Evolutionary conservation across 2,888 invertebrate genomes (phyloP).

Genomic region (Hartigia nigra): DNA sequence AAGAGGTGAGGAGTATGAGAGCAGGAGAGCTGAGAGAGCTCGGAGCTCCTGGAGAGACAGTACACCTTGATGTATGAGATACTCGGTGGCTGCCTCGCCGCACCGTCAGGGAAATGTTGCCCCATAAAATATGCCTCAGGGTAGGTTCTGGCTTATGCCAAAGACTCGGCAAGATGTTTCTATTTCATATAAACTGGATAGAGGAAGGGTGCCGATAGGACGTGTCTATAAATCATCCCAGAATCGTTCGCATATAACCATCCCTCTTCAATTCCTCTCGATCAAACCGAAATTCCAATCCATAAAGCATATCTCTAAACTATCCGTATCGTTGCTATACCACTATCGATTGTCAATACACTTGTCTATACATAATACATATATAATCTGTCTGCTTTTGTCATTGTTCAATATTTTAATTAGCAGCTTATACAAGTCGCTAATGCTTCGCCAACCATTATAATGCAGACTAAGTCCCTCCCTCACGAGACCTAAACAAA

Average conservation of each 20-base stretch:
- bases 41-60: slow-evolving; percentile 16
- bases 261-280: not conserved
- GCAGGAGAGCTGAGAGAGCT: slow-evolving; percentile 6
- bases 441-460: slow-evolving; percentile 24
- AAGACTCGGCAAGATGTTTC: slow-evolving; percentile 43
- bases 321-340: not conserved
- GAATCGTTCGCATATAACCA: not conserved
- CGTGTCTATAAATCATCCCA: not conserved
- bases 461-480: slow-evolving; percentile 15
- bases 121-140: slow-evolving; percentile 53
- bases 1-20: slow-evolving; percentile 17
- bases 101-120: slow-evolving; percentile 50
- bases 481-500: slow-evolving; percentile 15
- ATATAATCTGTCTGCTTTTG: slow-evolving; percentile 3
- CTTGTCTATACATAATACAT: slow-evolving; percentile 3
- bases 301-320: not conserved
- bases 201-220: slow-evolving; percentile 4
- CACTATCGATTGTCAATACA: not conserved
- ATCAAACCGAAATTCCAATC: not conserved
- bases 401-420: slow-evolving; percentile 9
- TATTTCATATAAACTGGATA: slow-evolving; percentile 40
- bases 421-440: slow-evolving; percentile 13
- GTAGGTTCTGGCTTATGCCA: slow-evolving; percentile 35
- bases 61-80: slow-evolving; percentile 45
- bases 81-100: slow-evolving; percentile 40